phyloP scores from a whole-genome alignment of 2,797 vertebrate species.

The Poecilia gillii region DNA sequence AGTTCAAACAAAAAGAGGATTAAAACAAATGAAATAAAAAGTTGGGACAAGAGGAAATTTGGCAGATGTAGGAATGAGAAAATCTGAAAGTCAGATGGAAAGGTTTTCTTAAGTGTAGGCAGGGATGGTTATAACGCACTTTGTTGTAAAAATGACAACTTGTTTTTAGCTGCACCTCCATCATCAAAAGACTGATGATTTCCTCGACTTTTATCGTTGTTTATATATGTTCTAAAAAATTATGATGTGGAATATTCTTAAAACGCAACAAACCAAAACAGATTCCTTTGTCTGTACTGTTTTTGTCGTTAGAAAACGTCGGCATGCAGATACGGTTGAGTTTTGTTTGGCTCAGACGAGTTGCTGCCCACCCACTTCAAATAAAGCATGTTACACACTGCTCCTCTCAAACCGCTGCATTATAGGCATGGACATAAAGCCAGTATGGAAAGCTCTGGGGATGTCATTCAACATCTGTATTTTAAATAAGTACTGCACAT shows the following conservation, averaged over 20 bases:
- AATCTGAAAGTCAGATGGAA: background rate
- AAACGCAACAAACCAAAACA: conserved; percentile 25
- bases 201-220: conserved; percentile 26
- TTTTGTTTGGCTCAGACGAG: background rate
- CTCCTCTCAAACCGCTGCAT: background rate
- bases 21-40: background rate
- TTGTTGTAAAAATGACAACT: conserved; percentile 57
- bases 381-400: background rate
- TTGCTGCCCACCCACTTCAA: background rate
- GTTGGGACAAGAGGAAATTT: background rate
- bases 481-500: background rate
- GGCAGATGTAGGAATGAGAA: background rate
- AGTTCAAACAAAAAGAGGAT: conserved; percentile 26
- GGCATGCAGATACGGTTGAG: background rate
- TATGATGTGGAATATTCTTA: conserved; percentile 23
- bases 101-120: background rate
- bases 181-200: background rate
- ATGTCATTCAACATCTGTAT: background rate
- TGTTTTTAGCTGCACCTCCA: conserved; percentile 31
- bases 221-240: conserved; percentile 31
- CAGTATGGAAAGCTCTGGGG: background rate
- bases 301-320: background rate
- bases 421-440: background rate
- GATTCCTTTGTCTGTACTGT: background rate
- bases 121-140: conserved; percentile 17